Evolutionary conservation across 1,140 invertebrate genomes (phyloP).

Genomic region (Nephila pilipes): DNA sequence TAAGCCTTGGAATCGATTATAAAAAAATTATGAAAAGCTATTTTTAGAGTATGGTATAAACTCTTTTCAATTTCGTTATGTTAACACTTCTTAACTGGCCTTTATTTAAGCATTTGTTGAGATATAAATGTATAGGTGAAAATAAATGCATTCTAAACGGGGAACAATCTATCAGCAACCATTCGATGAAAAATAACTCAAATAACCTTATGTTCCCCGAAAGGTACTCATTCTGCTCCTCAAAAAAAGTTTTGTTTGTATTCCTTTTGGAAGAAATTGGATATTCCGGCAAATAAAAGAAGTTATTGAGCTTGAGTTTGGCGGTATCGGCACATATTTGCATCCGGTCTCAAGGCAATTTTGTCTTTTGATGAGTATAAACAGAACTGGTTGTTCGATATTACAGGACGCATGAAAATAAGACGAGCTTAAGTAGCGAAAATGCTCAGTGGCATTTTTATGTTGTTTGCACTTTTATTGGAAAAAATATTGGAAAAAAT

Average conservation of each 20-base stretch:
- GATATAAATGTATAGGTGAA: neutral
- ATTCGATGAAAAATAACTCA: neutral
- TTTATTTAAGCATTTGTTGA: neutral
- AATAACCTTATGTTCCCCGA: neutral
- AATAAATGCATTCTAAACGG: neutral
- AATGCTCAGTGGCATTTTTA: no score
- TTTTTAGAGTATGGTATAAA: no score
- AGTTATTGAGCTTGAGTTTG: neutral
- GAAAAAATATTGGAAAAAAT: no score
- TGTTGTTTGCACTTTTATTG: no score
- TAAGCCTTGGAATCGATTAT: no score
- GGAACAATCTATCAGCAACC: neutral
- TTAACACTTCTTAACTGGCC: neutral
- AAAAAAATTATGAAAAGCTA: no score
- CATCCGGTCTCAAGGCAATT: neutral
- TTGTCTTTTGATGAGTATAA: neutral
- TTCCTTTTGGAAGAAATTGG: neutral
- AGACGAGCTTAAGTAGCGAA: neutral
- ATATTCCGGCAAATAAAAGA: neutral
- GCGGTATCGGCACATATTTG: neutral
- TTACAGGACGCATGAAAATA: neutral
- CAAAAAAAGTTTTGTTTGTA: neutral
- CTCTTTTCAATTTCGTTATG: no score
- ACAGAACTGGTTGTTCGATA: neutral
- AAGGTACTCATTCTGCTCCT: neutral